phyloP scores from a whole-genome alignment of 2,888 invertebrate species.

The Eurois occulta region DNA sequence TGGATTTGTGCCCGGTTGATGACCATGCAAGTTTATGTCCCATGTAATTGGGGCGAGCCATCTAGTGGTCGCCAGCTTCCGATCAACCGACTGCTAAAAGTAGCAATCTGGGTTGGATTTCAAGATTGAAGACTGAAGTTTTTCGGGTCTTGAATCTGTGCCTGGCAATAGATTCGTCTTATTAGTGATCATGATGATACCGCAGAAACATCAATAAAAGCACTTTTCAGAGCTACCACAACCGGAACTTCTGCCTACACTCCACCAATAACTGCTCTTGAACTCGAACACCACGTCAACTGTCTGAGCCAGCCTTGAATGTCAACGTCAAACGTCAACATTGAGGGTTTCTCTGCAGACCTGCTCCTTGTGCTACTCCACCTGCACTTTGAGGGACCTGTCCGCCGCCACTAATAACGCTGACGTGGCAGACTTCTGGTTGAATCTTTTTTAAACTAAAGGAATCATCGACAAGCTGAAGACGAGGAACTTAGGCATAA shows the following conservation, averaged over 20 bases:
- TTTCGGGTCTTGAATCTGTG: background rate
- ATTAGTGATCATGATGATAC: background rate
- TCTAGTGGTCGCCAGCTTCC: background rate
- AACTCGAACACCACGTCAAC: background rate
- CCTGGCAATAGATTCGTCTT: background rate
- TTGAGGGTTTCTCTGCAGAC: background rate
- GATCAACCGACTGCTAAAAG: background rate
- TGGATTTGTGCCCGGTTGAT: no score
- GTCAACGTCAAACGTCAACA: no score
- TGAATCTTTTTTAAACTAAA: background rate
- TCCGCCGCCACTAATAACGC: no score
- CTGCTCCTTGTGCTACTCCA: background rate
- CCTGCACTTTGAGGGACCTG: no score
- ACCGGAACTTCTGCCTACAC: background rate
- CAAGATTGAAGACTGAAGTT: background rate
- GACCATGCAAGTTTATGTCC: no score
- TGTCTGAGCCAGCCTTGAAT: no score
- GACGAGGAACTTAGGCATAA: background rate
- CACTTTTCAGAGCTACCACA: background rate
- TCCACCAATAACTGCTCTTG: background rate
- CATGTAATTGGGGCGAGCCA: no score
- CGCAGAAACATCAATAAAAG: background rate
- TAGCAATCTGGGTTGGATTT: background rate
- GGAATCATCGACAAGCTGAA: background rate
- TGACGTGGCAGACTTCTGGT: background rate